Evolutionary conservation across 2,113 vertebrate species (phyloP), one percentile per base, ranked within the genome.

Genomic region (Sinocyclocheilus maitianheensis): DNA sequence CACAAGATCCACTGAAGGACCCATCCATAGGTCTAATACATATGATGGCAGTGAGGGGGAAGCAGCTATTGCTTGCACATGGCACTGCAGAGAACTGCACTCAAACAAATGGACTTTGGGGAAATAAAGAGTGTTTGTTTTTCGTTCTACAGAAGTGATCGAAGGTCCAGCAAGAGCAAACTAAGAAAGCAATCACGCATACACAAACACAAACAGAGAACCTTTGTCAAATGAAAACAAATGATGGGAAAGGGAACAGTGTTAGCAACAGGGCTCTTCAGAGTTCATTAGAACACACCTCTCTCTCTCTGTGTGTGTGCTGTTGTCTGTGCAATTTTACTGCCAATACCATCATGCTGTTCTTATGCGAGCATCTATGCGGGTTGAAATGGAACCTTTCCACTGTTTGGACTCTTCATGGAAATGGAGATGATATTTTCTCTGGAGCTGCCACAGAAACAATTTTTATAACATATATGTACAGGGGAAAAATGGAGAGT

Each of bases 121-220:
- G 63, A 71, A 71, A 82, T 82, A 82, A 82, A 71, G 46, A 55
- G 16, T 69, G 60, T 81, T 71, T 82, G 43, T 82, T 71, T 71
- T 53, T 43, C 53, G 63, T 71, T 82, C 63, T n/a, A 81, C 43
- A 81, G 18, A n/a, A 81, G 4, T 30, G 79, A 48, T 81, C 5
- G 43, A 51, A 81, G 65, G 81, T 7, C 48, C 63, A 71, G 24
- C 63, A 82, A 53, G 14, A 51, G 5, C 63, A 71, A 13, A 53
- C 63, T 22, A 34, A 53, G 40, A 69, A 30, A 69, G 46, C 62
- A 69, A 53, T n/a, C 40, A 71, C 24, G 14, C 48, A 55, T 55
- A 77, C 51, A 55, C 14, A 71, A 67, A 53, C 16, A 65, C 14
- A 81, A 76, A 24, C 43, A 51, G n/a, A 76, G 43, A 40, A 48